A percentile compares a stretch with the other conserved stretches of the same genome.
These are phyloP conservation scores for Patella ulyssiponensis DNA, from an alignment of 2,888 invertebrate genomes.

Conservation along the genomic window DNA sequence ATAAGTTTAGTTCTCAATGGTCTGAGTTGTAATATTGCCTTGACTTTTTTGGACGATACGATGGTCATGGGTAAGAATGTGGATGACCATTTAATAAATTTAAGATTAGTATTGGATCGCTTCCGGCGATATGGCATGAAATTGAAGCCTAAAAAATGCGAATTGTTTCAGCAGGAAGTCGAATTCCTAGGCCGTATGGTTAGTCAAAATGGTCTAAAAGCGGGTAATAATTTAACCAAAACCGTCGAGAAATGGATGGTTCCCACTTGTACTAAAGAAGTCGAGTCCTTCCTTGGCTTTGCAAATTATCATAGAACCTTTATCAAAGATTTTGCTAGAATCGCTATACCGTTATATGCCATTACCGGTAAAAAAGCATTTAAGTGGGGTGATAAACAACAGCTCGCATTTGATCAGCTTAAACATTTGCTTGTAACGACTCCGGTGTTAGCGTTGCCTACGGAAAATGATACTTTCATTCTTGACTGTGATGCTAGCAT, in stretches of 20 bases:
- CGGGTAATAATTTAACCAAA: no score
- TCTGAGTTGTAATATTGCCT: constrained; percentile 9
- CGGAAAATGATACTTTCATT: no score
- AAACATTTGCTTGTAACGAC: no score
- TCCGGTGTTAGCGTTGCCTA: no score
- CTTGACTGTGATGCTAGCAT: no score
- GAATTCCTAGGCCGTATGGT: constrained; percentile 8
- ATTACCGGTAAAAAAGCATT: constrained; percentile 30
- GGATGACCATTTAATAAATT: constrained; percentile 15
- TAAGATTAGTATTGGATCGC: neutral
- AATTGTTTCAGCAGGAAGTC: neutral
- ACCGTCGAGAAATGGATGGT: no score
- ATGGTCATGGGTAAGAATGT: neutral
- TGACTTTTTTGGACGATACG: constrained; percentile 16
- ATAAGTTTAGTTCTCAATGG: neutral
- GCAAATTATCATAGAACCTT: neutral
- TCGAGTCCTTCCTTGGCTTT: no score
- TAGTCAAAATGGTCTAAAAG: neutral
- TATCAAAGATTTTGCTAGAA: constrained; percentile 1
- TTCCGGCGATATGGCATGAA: no score
- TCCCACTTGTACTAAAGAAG: no score
- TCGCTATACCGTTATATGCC: constrained; percentile 30
- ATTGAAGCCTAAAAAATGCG: no score
- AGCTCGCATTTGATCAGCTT: neutral
- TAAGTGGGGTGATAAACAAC: constrained; percentile 24